Evolutionary conservation across 2,113 vertebrate species (phyloP).

Genomic region (Motacilla alba): DNA sequence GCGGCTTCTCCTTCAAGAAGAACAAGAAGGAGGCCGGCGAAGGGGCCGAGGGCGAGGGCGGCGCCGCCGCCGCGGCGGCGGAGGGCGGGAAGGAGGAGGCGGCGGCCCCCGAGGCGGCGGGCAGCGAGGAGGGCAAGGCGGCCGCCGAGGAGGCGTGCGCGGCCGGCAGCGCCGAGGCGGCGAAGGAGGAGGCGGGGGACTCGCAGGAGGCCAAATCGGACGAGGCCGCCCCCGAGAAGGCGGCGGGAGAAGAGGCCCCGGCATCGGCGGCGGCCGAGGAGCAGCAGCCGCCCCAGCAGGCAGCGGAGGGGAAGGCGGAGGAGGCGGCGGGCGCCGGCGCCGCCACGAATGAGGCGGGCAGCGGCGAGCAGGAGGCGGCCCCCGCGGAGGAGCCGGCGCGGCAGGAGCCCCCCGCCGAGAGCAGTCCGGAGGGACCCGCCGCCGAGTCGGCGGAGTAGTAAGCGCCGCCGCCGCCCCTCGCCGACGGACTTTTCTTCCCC

Average conservation of each 20-base stretch:
- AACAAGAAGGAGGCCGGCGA: conserved; percentile 90
- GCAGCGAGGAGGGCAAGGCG: conserved; percentile 46
- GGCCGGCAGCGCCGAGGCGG: conserved; percentile 57
- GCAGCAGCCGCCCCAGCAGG: conserved; percentile 35
- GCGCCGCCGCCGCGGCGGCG: conserved; percentile 52
- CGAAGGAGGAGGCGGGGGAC: conserved; percentile 70
- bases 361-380: conserved; percentile 71
- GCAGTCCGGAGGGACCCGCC: conserved; percentile 80
- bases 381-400: conserved; percentile 77
- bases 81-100: conserved; percentile 71
- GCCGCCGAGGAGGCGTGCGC: conserved; percentile 60
- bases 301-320: conserved; percentile 45
- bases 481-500: conserved; percentile 74
- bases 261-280: conserved; percentile 13
- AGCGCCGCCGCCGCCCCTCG: conserved; percentile 50
- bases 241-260: conserved; percentile 72
- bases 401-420: conserved; percentile 77
- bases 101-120: conserved; percentile 54
- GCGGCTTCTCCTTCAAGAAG: conserved; percentile 97
- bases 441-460: conserved; percentile 78
- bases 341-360: conserved; percentile 53
- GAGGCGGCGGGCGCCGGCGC: conserved; percentile 8
- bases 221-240: conserved; percentile 69
- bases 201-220: conserved; percentile 70
- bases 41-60: conserved; percentile 78